phyloP scores from a whole-genome alignment of 1,140 invertebrate genomes.

The Bombus sylvicola region DNA sequence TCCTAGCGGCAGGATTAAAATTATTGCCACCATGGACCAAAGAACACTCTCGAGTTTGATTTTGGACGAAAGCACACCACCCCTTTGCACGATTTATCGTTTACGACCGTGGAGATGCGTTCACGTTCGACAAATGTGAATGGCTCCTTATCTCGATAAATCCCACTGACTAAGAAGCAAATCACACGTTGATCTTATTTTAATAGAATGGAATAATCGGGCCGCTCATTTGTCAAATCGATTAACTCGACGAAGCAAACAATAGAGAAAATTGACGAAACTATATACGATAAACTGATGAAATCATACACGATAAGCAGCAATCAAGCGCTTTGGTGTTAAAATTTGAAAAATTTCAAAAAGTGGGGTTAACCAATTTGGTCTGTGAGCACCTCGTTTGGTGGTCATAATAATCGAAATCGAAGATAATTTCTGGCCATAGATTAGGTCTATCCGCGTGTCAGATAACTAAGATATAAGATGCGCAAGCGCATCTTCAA shows the following conservation, averaged over 20 bases:
- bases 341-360: no score
- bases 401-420: neutral
- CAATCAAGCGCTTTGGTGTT: no score
- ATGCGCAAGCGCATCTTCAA: neutral
- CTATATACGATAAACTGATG: no score
- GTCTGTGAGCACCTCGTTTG: no score
- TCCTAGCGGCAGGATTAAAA: neutral
- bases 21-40: neutral
- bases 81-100: constrained; percentile 2
- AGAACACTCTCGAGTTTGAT: neutral
- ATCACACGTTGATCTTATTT: neutral
- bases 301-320: no score
- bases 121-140: neutral
- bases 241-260: no score
- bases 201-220: neutral
- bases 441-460: neutral
- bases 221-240: no score
- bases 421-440: neutral
- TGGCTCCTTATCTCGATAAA: neutral
- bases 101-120: neutral
- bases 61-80: neutral
- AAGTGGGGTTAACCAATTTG: no score
- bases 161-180: no score
- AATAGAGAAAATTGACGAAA: no score
- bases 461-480: constrained; percentile 1